Evolutionary conservation across 2,113 vertebrate species (phyloP).

Genomic region (Ageneiosus marmoratus): DNA sequence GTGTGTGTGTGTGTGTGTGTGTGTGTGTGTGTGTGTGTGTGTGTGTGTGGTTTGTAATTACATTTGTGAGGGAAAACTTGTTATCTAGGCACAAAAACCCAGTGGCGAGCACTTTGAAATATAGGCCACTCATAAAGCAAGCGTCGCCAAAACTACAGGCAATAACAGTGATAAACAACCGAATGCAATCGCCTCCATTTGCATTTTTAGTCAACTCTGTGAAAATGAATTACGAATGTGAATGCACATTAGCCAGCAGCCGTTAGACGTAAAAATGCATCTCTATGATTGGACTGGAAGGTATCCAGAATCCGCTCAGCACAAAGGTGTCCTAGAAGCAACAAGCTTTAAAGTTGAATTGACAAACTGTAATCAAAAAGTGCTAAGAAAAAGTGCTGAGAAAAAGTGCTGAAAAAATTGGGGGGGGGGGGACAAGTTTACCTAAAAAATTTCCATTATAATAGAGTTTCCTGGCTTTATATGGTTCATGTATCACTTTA

Average conservation of each 20-base stretch:
- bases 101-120: conserved; percentile 75
- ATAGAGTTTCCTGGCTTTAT: background rate
- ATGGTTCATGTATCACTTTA: background rate
- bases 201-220: conserved; percentile 70
- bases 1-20: conserved; percentile 37
- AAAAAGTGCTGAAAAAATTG: background rate
- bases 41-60: conserved; percentile 69
- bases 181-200: conserved; percentile 73
- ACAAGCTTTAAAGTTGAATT: conserved; percentile 23
- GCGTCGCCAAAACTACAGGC: conserved; percentile 68
- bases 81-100: conserved; percentile 70
- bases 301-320: conserved; percentile 38
- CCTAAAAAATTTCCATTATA: background rate
- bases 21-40: conserved; percentile 37
- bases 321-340: conserved; percentile 33
- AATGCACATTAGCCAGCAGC: conserved; percentile 18
- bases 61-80: conserved; percentile 69
- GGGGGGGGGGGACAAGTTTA: too few relatives aligned
- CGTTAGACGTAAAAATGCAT: conserved; percentile 24
- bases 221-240: conserved; percentile 41
- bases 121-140: conserved; percentile 63
- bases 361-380: conserved; percentile 5
- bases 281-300: conserved; percentile 44
- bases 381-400: conserved; percentile 25
- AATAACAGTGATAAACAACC: conserved; percentile 72